These are phyloP conservation scores for Chaetops frenatus DNA, from an alignment of 2,113 vertebrate genomes.

Conservation along the genomic window DNA sequence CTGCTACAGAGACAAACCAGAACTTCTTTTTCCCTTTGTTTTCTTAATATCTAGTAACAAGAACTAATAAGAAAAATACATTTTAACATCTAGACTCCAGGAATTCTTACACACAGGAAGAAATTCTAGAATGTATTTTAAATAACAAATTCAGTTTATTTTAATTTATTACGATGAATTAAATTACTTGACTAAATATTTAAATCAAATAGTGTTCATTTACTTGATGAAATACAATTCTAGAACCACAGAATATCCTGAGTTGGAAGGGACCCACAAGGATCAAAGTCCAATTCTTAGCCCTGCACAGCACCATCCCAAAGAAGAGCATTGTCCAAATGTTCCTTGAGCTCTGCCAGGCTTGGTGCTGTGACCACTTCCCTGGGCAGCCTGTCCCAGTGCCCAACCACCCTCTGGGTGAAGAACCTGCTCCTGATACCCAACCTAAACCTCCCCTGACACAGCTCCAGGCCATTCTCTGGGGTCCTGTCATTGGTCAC, in stretches of 20 bases:
- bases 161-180: neutral
- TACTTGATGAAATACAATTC: neutral
- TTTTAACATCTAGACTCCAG: neutral
- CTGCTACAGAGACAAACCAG: neutral
- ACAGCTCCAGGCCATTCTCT: neutral
- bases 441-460: neutral
- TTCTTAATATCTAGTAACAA: neutral
- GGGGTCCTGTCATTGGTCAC: rapidly evolving
- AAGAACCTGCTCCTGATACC: neutral
- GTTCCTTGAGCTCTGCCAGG: neutral
- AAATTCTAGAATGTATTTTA: neutral
- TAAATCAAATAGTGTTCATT: neutral
- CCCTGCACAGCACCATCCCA: rapidly evolving
- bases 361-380: neutral
- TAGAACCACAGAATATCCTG: neutral
- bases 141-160: neutral
- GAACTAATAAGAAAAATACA: neutral
- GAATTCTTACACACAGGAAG: neutral
- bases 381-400: rapidly evolving
- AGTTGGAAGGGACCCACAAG: neutral
- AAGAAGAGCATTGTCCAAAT: neutral
- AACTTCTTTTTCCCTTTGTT: neutral
- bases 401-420: rapidly evolving
- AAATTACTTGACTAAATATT: neutral
- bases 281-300: neutral